phyloP scores from a whole-genome alignment of 2,113 vertebrate genomes.

The Pseudopodoces humilis region DNA sequence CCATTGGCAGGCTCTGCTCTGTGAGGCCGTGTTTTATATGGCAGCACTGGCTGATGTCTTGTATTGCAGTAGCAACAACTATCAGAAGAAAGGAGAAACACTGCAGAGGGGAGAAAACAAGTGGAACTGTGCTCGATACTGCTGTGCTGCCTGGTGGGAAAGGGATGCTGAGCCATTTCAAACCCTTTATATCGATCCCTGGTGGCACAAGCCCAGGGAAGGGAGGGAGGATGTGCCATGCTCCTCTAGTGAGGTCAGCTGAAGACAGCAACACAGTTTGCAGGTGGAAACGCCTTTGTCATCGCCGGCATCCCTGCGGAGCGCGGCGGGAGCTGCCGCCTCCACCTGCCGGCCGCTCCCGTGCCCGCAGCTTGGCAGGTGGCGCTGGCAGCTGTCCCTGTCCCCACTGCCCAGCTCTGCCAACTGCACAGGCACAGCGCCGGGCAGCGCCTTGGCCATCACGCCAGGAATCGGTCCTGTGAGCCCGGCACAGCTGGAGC shows the following conservation, averaged over 20 bases:
- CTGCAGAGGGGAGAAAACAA: not conserved
- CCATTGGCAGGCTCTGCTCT: not conserved
- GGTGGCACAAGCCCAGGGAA: not conserved
- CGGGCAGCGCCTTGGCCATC: not conserved
- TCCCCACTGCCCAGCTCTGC: not conserved
- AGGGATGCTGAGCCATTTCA: accelerated
- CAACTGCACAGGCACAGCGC: not conserved
- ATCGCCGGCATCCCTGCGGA: accelerated
- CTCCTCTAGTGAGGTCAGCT: too few species aligned
- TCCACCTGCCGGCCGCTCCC: not conserved
- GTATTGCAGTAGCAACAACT: not conserved
- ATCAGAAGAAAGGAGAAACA: not conserved
- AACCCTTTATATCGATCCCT: accelerated
- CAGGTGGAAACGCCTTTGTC: accelerated
- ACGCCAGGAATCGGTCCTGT: not conserved
- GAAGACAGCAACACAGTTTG: accelerated
- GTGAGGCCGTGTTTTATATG: not conserved
- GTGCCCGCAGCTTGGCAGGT: not conserved
- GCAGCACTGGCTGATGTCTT: not conserved
- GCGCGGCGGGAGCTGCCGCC: too few species aligned
- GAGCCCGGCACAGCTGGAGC: not conserved
- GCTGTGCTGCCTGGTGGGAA: not conserved
- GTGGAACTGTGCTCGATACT: accelerated
- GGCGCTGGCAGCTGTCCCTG: not conserved
- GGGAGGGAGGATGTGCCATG: not conserved